Base-by-base conservation (phyloP, 92 coral and sea anemone genomes). In the Umimayanthus kanabou region DNA sequence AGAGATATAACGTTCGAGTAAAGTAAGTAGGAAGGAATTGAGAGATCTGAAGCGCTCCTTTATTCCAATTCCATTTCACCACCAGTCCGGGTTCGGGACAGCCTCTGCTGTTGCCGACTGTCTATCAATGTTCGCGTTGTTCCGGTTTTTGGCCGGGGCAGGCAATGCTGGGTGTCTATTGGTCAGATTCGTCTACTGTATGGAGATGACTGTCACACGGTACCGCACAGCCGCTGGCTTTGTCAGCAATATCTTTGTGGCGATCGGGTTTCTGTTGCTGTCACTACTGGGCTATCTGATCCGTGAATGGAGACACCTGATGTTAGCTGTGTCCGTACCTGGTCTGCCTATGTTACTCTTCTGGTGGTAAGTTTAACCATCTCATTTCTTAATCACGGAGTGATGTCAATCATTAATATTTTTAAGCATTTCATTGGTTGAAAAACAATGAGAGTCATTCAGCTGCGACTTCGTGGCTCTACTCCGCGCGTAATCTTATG, bases 221-320 rank as follows among this genome's bases (percentile, higher is more conserved):
- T 72, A 94, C 87, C 90, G 98, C 13, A 92, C 98, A 26, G 95
- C 94, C 3, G 98, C 93, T 30, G 98, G 98, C 26, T 89, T 94
- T 65, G 89, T 94, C 20, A 73, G 85, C 85, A 94, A 94, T 80
- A 94, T 94, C 76, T 93, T 91, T 69, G 90, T 92, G 72, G 90
- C 92, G 7, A 55, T 91, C 71, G 98, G 98, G 3, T 94, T 90
- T 82, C 82, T 89, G 9, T 89, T 92, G 25, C 80, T 94, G 37
- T 77, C 98, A 5, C 80, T 91, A 53, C 81, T 94, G 39, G 98
- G 94, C 22, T 94, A 90, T 47, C 74, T 92, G 40, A 84, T 94
- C 71, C 37, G 37, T 33, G 37, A 33, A 0, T 33, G 37, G 37
- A 33, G 37, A 33, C 37, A 33, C 37, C 37, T 33, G 37, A 33